A percentile compares a stretch with the other conserved stretches of the same genome.
Conservation (phyloP, 2,113 vertebrate species). For the Catharus minimus region DNA sequence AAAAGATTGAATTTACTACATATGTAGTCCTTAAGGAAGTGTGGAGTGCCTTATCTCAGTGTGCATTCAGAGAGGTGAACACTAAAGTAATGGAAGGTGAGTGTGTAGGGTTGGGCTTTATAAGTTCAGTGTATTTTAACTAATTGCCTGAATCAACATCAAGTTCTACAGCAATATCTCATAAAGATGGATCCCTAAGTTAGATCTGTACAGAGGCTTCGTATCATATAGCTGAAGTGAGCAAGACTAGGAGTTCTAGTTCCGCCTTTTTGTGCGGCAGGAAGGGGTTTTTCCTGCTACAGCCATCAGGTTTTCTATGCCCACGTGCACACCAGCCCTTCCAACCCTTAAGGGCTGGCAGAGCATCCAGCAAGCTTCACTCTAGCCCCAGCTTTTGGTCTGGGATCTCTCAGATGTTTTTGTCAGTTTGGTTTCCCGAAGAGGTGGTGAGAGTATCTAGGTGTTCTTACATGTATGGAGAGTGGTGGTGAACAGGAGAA, state of each 20-base stretch:
- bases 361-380: neutral
- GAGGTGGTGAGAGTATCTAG: neutral
- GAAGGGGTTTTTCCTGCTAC: neutral
- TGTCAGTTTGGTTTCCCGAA: neutral
- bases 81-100: neutral
- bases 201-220: neutral
- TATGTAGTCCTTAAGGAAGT: neutral
- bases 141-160: neutral
- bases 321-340: rapidly evolving
- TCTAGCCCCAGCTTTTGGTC: neutral
- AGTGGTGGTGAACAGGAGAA: neutral
- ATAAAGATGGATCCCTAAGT: neutral
- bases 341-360: neutral
- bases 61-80: neutral
- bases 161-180: neutral
- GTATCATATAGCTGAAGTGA: neutral
- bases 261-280: neutral
- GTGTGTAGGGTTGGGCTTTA: neutral
- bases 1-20: neutral
- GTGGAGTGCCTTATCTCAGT: neutral
- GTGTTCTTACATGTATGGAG: neutral
- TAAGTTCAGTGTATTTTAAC: neutral
- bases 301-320: neutral
- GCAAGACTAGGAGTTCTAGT: neutral
- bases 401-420: neutral